Evolutionary conservation across 2,888 invertebrate species (phyloP).

Genomic region (Syrphus vitripennis): DNA sequence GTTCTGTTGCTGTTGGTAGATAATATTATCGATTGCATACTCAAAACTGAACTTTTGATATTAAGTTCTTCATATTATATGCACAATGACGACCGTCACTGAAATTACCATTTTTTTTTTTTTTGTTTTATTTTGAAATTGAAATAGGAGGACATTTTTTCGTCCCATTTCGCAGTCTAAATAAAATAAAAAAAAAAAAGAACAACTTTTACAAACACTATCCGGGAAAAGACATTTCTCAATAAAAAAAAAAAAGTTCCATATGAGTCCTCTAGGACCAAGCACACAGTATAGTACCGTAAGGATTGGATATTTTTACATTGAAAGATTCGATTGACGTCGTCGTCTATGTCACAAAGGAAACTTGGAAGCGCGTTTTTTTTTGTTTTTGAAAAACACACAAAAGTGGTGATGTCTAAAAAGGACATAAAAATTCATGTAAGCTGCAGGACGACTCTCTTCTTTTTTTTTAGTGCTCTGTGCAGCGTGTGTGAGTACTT

Average conservation of each 20-base stretch:
- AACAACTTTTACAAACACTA: not conserved
- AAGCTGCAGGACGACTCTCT: slow-evolving; percentile 33
- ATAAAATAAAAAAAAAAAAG: not conserved
- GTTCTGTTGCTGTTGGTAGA: not conserved
- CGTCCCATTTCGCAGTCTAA: slow-evolving; percentile 14
- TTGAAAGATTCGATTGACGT: not conserved
- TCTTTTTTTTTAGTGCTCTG: slow-evolving; percentile 22
- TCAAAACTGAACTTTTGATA: not conserved
- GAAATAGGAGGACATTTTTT: slow-evolving; percentile 46
- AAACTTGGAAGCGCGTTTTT: no score
- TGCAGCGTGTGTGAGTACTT: slow-evolving; percentile 47
- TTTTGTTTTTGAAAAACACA: not conserved
- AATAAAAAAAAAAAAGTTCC: slow-evolving; percentile 3
- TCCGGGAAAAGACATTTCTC: not conserved
- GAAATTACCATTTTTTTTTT: slow-evolving; percentile 54
- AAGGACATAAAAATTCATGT: slow-evolving; percentile 52
- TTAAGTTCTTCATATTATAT: slow-evolving; percentile 17
- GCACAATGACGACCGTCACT: slow-evolving; percentile 14
- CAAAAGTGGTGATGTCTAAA: slow-evolving; percentile 27
- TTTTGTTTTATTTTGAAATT: slow-evolving; percentile 54
- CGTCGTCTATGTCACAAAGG: not conserved
- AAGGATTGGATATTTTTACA: not conserved
- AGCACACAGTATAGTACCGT: not conserved
- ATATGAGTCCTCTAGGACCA: not conserved
- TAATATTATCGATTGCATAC: not conserved